Evolutionary conservation across 1,140 invertebrate species (phyloP), one percentile per base, ranked within the genome.

Genomic region (Heliconius eleuchia): DNA sequence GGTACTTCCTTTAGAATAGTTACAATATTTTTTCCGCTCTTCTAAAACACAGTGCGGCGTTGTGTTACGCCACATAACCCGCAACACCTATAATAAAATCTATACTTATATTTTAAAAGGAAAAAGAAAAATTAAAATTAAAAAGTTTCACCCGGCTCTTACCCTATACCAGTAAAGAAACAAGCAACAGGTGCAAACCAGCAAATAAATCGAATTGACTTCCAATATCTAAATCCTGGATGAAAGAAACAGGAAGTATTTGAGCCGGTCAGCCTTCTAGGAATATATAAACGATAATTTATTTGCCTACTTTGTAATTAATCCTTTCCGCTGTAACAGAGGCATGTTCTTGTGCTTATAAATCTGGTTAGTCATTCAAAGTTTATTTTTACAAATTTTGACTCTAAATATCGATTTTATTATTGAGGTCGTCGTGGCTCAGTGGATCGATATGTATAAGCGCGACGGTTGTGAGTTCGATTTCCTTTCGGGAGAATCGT

Each of bases 241-340:
- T 66, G 60, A 66, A 66, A 66, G 60, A 30, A 66, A 66, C 60
- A 66, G 60, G 60, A 66, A 27, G 60, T 16, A 66, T 66, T 66
- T 66, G 60, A 30, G 9, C 13, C 60, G 60, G 27, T 30, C 60
- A 66, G 60, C 60, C 60, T 66, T 66, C 60, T 66, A 66, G 60
- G 60, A 66, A 66, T 66, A 66, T 66, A 11, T 30, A 16, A 66
- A 23, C 60, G 60, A 16, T 30, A 66, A 66, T 66, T 66, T 66
- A 66, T 66, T 66, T 66, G 60, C 23, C 60, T 66, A 66, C 60
- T 66, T 66, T 66, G 60, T 66, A 66, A 66, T 66, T 66, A 66
- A 66, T 66, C 60, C 60, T 30, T 66, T 9, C 60, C 60, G 60
- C 60, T 66, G 23, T 66, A 6, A 16, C 60, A 11, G 23, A 66